Evolutionary conservation across 2,113 vertebrate species (phyloP), one percentile per base, ranked within the genome.

Genomic region (Prinia subflava): DNA sequence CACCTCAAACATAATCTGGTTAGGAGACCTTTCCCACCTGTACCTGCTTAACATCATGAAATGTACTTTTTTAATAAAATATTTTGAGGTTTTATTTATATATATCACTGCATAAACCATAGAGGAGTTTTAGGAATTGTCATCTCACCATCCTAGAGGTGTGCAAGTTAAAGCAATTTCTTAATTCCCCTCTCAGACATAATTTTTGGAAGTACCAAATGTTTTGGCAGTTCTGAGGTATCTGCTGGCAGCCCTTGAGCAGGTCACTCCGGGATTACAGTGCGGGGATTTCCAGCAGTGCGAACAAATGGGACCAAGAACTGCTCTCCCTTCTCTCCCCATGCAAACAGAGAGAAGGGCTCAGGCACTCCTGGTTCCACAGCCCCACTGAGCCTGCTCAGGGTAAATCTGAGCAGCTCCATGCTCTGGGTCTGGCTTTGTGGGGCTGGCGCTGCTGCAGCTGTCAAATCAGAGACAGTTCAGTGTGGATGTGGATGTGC

Each of bases 381-480:
- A 70, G 49, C 90, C 92, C 75, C 83, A 49, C n/a, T 3, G 63
- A 89, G 53, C 25, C 80, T 93, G 96, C 89, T 87, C 80, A 80
- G 96, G 96, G 76, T 89, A 91, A 93, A 97, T 50, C 81, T 87
- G 92, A 60, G 83, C 35, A 71, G 59, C 50, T 65, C 85, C 92
- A 73, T 25, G 11, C 55, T 49, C 65, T 93, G 89, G 33, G 41
- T 90, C 85, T 87, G 93, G 41, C 80, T 95, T 53, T 67, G 20
- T 30, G 69, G 80, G 76, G 77, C 92, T 95, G 89, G 83, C 94
- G 74, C 49, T 96, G 87, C 95, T 96, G 92, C 87, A 49, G 93
- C 94, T 97, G 95, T 70, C 52, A 90, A 47, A 83, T 28, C 49
- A 95, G 89, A 95, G 84, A 89, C 93, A 95, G 81, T 23, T 91